A percentile compares a stretch with the other conserved stretches of the same genome.
These are phyloP conservation scores for Nothobranchius kuhntae DNA, from an alignment of 2,113 vertebrate species.

Conservation along the genomic window DNA sequence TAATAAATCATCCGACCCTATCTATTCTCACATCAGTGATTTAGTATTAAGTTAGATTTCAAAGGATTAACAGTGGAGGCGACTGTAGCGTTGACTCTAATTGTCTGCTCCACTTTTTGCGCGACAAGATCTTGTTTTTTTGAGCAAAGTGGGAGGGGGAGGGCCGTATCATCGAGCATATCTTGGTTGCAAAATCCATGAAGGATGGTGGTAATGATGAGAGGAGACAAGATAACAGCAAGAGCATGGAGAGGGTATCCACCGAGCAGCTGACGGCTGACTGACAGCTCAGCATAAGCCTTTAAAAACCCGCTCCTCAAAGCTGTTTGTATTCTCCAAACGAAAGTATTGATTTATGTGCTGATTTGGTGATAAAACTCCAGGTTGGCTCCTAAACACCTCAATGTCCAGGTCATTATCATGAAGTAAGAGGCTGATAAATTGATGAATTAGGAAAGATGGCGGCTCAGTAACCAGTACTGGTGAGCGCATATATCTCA, in stretches of 20 bases:
- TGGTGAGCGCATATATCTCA: constrained; percentile 72
- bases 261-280: constrained; percentile 60
- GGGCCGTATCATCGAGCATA: constrained; percentile 71
- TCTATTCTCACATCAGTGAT: constrained; percentile 46
- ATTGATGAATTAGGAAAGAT: constrained; percentile 61
- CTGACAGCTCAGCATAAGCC: constrained; percentile 60
- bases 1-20: constrained; percentile 31
- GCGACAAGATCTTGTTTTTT: constrained; percentile 75
- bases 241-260: constrained; percentile 72
- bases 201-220: constrained; percentile 78
- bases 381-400: constrained; percentile 16
- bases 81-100: constrained; percentile 75
- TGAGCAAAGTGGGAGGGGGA: constrained; percentile 38
- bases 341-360: constrained; percentile 21
- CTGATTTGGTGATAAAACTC: constrained; percentile 52
- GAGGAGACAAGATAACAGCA: constrained; percentile 76
- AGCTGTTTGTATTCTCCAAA: constrained; percentile 18
- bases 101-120: constrained; percentile 72
- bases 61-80: constrained; percentile 69
- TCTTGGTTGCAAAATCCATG: constrained; percentile 73
- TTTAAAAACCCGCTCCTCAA: constrained; percentile 38
- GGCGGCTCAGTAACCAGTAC: constrained; percentile 43
- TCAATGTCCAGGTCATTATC: constrained; percentile 47
- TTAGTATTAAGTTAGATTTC: constrained; percentile 71
- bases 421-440: constrained; percentile 57